Evolutionary conservation across 2,888 invertebrate species (phyloP).

Genomic region (Holacanthella duospinosa): DNA sequence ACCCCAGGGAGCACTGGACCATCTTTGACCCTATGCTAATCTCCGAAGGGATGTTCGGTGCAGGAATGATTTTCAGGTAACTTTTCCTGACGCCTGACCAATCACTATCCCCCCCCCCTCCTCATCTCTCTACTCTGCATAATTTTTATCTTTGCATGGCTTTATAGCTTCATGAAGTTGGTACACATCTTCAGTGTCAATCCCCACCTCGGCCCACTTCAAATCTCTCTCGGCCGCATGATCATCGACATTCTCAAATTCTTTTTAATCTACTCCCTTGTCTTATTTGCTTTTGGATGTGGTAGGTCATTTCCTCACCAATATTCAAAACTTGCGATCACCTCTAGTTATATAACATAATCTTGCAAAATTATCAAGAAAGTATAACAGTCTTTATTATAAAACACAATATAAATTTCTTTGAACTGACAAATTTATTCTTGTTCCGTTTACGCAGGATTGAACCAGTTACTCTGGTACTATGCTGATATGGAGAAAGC

Average conservation of each 20-base stretch:
- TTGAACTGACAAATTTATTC: background rate
- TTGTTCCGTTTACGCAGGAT: conserved; percentile 47
- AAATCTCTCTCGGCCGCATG: conserved; percentile 82
- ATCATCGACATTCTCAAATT: conserved; percentile 86
- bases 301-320: conserved; percentile 49
- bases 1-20: conserved; percentile 77
- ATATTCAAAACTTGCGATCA: no score
- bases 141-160: background rate
- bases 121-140: background rate
- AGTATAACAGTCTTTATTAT: no score
- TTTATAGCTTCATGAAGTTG: conserved; percentile 69
- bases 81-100: background rate
- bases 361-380: background rate
- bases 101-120: no score
- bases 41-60: conserved; percentile 84
- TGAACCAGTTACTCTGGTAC: conserved; percentile 87
- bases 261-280: conserved; percentile 77
- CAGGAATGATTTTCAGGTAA: conserved; percentile 81
- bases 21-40: conserved; percentile 88
- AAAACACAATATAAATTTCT: no score
- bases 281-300: conserved; percentile 84
- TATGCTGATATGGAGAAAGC: conserved; percentile 79
- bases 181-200: conserved; percentile 88
- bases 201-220: conserved; percentile 82
- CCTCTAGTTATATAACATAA: no score